Percentiles rank a stretch among this genome's conserved stretches.
phyloP scores from a whole-genome alignment of 2,797 vertebrate genomes.

The Anas acuta region DNA sequence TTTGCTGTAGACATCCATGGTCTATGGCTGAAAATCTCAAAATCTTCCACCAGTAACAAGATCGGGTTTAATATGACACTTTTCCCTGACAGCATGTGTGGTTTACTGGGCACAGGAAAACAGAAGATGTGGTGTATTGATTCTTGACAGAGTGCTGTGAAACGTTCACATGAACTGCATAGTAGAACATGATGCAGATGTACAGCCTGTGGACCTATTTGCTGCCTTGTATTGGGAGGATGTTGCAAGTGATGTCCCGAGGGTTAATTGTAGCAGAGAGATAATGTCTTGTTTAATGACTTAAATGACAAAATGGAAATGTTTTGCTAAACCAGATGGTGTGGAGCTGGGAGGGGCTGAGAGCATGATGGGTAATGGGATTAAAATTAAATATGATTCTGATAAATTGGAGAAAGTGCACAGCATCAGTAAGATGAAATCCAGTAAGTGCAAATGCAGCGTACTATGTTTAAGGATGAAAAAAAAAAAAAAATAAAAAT shows the following conservation, averaged over 20 bases:
- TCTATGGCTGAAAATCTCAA: not conserved
- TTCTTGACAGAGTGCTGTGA: not conserved
- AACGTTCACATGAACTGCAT: not conserved
- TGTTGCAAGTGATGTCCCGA: not conserved
- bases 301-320: not conserved
- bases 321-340: not conserved
- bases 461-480: not conserved
- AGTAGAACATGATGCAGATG: not conserved
- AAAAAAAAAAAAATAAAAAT: not conserved
- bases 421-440: not conserved
- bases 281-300: not conserved
- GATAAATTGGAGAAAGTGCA: not conserved
- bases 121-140: not conserved
- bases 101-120: not conserved
- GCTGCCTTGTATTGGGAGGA: not conserved
- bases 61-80: not conserved
- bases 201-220: not conserved
- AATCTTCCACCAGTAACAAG: not conserved
- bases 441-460: not conserved
- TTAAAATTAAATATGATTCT: slow-evolving; percentile 44
- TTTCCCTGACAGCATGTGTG: not conserved
- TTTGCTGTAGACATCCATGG: not conserved
- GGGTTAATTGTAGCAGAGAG: not conserved
- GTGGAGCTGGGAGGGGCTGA: not conserved
- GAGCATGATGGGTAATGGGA: not conserved